Percentiles rank a stretch among this genome's conserved stretches.
These are phyloP conservation scores for Nanorana parkeri DNA, from an alignment of 2,113 vertebrate genomes.

Conservation along the genomic window DNA sequence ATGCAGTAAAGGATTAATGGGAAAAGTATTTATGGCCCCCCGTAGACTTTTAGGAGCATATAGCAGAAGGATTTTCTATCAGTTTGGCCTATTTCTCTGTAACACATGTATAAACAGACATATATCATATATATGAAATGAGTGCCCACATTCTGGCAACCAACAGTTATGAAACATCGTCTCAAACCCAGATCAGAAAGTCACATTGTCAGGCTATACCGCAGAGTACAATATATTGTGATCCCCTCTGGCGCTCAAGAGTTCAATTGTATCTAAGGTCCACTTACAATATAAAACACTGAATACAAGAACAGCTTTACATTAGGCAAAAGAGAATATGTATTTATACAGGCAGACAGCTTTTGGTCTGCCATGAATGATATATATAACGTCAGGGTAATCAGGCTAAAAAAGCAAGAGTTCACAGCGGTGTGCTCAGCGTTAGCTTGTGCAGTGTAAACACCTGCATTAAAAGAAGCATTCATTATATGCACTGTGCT, in stretches of 20 bases:
- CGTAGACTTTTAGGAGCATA: slow-evolving; percentile 10
- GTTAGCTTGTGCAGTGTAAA: slow-evolving; percentile 37
- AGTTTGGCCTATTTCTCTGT: slow-evolving; percentile 24
- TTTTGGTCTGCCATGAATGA: slow-evolving; percentile 47
- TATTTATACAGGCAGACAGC: slow-evolving; percentile 48
- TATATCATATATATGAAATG: slow-evolving; percentile 25
- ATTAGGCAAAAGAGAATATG: slow-evolving; percentile 32
- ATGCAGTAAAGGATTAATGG: slow-evolving; percentile 8
- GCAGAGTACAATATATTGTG: slow-evolving; percentile 39
- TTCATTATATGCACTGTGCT: slow-evolving; percentile 13
- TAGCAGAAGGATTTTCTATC: slow-evolving; percentile 42
- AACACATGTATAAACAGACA: slow-evolving; percentile 30
- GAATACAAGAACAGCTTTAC: slow-evolving; percentile 34
- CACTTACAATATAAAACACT: slow-evolving; percentile 41
- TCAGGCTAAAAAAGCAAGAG: slow-evolving; percentile 44
- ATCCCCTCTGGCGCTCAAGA: slow-evolving; percentile 7
- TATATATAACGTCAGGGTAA: slow-evolving; percentile 48
- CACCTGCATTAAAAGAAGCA: slow-evolving; percentile 51
- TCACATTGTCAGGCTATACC: slow-evolving; percentile 15
- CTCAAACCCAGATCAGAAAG: slow-evolving; percentile 41
- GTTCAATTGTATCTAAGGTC: slow-evolving; percentile 39
- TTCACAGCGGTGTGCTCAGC: slow-evolving; percentile 29
- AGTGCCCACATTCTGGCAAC: slow-evolving; percentile 27
- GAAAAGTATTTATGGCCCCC: slow-evolving; percentile 38
- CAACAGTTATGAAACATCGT: not conserved